Evolutionary conservation across 1,140 invertebrate species (phyloP), one percentile per base, ranked within the genome.

Genomic region (Aricia agestis): DNA sequence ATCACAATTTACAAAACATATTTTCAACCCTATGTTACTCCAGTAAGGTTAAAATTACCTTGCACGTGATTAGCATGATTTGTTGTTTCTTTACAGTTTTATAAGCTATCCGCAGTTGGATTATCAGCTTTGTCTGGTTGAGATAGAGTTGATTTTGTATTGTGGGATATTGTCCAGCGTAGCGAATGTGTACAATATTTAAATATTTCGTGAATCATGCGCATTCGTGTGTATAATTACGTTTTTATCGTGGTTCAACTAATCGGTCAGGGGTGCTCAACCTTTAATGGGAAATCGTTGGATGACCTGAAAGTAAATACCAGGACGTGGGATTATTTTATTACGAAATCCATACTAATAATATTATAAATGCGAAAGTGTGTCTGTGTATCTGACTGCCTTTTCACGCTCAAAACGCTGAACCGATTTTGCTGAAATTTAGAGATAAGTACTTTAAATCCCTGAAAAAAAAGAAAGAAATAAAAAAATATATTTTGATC

Each of bases 121-220:
- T 76, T 73, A 74, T 41, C 11, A 72, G 66, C 68, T 77, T 65
- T 81, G 74, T 32, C 0, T n/a, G 0, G 1, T 15, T 0, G 4
- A 2, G 7, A 52, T 79, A 76, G 58, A 71, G 81, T 78, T 67
- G 19, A 67, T 82, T 82, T 84, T 31, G 45, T 6, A 63, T 78
- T 65, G 65, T 77, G 67, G 61, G 18, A 52, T 9, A 4, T 31
- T 18, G 69, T 85, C 83, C 76, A 74, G 77, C 77, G 74, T 80
- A 68, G 70, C 78, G 67, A 82, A 83, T 84, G 75, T 85, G 79
- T 80, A 85, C 76, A 79, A 77, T 83, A 83, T 84, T 84, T 78
- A 86, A 88, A 86, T 86, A 86, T 86, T 87, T 85, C 84, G 83
- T 86, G 84, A 82, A 86, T 85, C 82, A 87, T 86, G 80, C 80